Conservation (phyloP, 2,113 vertebrate species). For the Sander lucioperca region DNA sequence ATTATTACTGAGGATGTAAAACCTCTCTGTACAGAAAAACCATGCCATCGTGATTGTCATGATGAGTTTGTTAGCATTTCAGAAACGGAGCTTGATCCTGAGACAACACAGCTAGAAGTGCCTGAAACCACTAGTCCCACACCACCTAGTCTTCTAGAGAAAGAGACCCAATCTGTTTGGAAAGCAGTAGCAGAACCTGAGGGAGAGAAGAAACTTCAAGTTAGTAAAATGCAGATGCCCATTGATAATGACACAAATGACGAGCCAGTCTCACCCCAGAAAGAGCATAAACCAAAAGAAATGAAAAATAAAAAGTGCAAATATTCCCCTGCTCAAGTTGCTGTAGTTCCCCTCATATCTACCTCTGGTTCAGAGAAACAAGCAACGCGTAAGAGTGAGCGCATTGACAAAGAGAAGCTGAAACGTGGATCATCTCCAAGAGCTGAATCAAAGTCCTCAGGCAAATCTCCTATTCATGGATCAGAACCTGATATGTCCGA, state of each 20-base stretch:
- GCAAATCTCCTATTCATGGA: conserved; percentile 90
- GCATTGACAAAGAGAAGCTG: conserved; percentile 95
- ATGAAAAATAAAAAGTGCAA: conserved; percentile 92
- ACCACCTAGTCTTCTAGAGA: conserved; percentile 71
- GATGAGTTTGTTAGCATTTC: conserved; percentile 81
- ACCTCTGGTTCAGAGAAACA: conserved; percentile 87
- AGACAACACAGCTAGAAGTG: conserved; percentile 60
- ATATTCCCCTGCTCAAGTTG: conserved; percentile 76
- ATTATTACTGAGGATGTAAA: conserved; percentile 69
- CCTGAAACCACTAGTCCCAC: conserved; percentile 67
- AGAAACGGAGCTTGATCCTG: conserved; percentile 82
- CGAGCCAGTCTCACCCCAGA: conserved; percentile 85
- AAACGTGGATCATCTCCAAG: conserved; percentile 94
- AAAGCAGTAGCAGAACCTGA: conserved; percentile 63
- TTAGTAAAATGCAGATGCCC: conserved; percentile 62
- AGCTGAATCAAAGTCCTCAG: conserved; percentile 88
- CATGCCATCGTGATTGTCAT: conserved; percentile 80
- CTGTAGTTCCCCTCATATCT: conserved; percentile 74
- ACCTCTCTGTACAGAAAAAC: conserved; percentile 69
- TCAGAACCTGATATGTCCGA: conserved; percentile 87
- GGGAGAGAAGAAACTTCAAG: conserved; percentile 74
- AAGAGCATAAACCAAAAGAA: conserved; percentile 78
- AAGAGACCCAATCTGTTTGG: conserved; percentile 63
- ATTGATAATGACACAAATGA: conserved; percentile 82
- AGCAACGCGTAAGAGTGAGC: conserved; percentile 94